phyloP scores from a whole-genome alignment of 2,797 vertebrate genomes.

The Falco novaeseelandiae region DNA sequence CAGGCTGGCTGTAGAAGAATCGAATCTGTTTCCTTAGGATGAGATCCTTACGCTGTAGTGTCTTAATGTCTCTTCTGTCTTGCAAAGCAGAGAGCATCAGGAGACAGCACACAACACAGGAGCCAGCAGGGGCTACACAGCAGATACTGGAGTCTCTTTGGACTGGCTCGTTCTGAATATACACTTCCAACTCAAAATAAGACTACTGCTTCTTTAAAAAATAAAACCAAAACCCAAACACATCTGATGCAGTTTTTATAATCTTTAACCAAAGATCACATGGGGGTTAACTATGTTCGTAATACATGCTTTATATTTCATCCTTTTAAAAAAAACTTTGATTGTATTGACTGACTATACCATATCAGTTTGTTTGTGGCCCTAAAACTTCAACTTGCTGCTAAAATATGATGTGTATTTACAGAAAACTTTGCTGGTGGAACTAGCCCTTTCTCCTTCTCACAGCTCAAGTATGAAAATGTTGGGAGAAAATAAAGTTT shows the following conservation, averaged over 20 bases:
- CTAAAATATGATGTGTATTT: background rate
- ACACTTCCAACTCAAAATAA: background rate
- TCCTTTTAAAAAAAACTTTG: fast-evolving
- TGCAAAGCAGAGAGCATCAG: background rate
- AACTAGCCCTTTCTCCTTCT: background rate
- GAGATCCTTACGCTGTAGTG: background rate
- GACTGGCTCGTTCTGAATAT: background rate
- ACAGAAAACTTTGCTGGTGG: background rate
- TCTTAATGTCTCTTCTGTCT: background rate
- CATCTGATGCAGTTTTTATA: background rate
- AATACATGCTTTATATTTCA: background rate
- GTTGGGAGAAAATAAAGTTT: background rate
- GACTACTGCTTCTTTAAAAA: background rate
- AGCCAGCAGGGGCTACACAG: background rate
- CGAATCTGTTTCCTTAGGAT: background rate
- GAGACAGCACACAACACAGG: background rate
- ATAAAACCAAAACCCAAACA: background rate
- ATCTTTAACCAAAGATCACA: background rate
- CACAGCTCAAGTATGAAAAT: background rate
- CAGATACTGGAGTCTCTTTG: background rate
- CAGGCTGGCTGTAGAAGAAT: background rate
- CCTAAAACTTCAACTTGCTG: background rate
- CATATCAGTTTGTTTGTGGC: background rate
- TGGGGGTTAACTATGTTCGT: background rate
- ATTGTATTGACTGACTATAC: background rate